Percentiles rank a stretch among this genome's conserved stretches.
phyloP scores from a whole-genome alignment of 2,888 invertebrate species.

The Catocala fraxini region DNA sequence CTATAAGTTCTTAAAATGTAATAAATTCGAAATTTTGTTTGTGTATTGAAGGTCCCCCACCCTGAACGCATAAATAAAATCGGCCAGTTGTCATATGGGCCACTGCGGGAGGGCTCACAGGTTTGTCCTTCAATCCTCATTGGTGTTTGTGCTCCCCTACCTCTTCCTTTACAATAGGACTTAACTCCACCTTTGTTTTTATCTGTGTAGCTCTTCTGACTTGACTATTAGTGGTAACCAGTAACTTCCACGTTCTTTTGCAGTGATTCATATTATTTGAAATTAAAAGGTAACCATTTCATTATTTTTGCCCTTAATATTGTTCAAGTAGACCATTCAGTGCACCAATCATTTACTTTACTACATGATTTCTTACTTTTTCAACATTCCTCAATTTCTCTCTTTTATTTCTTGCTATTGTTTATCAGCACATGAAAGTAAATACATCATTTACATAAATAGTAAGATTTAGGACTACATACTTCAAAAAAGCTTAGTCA shows the following conservation, averaged over 20 bases:
- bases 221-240: slow-evolving; percentile 56
- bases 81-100: slow-evolving; percentile 90
- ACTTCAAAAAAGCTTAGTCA: slow-evolving; percentile 59
- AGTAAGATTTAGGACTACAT: slow-evolving; percentile 53
- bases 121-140: slow-evolving; percentile 87
- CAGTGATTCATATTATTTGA: slow-evolving; percentile 63
- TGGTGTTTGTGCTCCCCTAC: slow-evolving; percentile 85
- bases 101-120: slow-evolving; percentile 90
- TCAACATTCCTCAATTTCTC: slow-evolving; percentile 59
- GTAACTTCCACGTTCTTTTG: slow-evolving; percentile 60
- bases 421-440: slow-evolving; percentile 88
- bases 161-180: slow-evolving; percentile 71
- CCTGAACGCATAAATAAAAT: slow-evolving; percentile 88
- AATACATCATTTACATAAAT: slow-evolving; percentile 57
- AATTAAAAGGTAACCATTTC: slow-evolving; percentile 26
- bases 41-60: slow-evolving; percentile 90
- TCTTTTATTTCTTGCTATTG: slow-evolving; percentile 71
- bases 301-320: slow-evolving; percentile 22
- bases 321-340: slow-evolving; percentile 54
- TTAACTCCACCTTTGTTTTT: slow-evolving; percentile 60
- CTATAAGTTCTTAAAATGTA: slow-evolving; percentile 64
- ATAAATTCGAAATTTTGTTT: slow-evolving; percentile 84
- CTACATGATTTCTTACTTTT: slow-evolving; percentile 57
- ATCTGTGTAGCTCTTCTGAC: slow-evolving; percentile 62
- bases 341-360: slow-evolving; percentile 70